Base-by-base conservation (phyloP, 1,140 invertebrate genomes). In the Sarcophaga peregrina region DNA sequence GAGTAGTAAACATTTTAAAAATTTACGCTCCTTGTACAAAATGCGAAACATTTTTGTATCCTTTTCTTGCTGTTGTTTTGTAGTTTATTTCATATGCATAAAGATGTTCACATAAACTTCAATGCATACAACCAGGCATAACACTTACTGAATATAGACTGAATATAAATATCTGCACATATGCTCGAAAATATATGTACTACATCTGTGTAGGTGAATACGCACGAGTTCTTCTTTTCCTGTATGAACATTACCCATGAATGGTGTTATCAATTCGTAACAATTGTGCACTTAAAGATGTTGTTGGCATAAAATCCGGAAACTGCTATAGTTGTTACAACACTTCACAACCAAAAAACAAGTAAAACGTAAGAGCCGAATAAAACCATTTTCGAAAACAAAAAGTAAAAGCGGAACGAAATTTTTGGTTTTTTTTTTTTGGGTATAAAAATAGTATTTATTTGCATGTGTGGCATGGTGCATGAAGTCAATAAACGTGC, bases 241-340 rank as follows among this genome's bases (percentile, higher is more conserved):
- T 37, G 25, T 1, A 37, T 37, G 25, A 37, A 37, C 25, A 37
- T 37, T 37, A 68, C 54, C 54, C 54, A 62, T 62, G 54, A 62
- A 20, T 68, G 20, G 62, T 68, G n/a, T 68, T 68, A 68, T 68
- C 62, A 17, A 68, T 20, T 68, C 62, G 62, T 68, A 68, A 68
- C 62, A 68, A 68, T 68, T 68, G 62, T 20, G 9, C 62, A 68
- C 62, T 68, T 68, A 68, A 68, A 68, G n/a, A 68, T 68, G 62
- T 17, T 68, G 62, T 17, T 68, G 62, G 11, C 62, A 68, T n/a
- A 68, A 7, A 0, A 20, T 20, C 17, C 62, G 62, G 62, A 68
- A 58, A n/a, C 11, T 68, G 25, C 4, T 37, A 2, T 37, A 37
- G 25, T 37, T 37, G 25, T 37, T 37, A n/a, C n/a, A 68, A 68